A percentile compares a stretch with the other conserved stretches of the same genome.
Conservation (phyloP, 1,140 invertebrate species). For the Zaprionus taronus region DNA sequence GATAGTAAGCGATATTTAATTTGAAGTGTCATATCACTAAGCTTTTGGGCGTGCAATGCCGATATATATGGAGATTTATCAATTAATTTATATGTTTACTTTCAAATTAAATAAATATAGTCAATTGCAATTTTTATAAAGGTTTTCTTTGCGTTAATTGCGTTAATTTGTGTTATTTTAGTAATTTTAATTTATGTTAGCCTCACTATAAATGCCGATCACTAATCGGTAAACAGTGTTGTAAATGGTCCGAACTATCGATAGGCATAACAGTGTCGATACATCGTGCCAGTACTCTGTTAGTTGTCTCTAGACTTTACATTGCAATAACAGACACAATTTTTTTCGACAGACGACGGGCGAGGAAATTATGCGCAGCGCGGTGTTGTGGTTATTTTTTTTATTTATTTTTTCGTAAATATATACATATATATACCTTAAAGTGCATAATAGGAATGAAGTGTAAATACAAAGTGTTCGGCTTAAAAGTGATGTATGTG, state of each 20-base stretch:
- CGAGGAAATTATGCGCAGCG: conserved; percentile 54
- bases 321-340: conserved; percentile 27
- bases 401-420: conserved; percentile 76
- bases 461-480: conserved; percentile 45
- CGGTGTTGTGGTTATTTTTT: conserved; percentile 63
- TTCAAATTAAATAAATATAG: neutral
- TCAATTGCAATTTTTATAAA: neutral
- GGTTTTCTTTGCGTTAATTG: too few relatives aligned
- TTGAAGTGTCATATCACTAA: neutral
- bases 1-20: neutral
- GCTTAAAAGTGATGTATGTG: conserved; percentile 44
- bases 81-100: neutral
- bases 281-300: conserved; percentile 7
- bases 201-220: neutral
- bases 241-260: neutral
- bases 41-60: neutral
- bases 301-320: conserved; percentile 1
- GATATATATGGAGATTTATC: neutral
- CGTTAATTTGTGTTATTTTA: neutral
- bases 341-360: conserved; percentile 39
- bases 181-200: neutral
- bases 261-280: conserved; percentile 6
- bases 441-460: conserved; percentile 60
- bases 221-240: neutral
- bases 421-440: conserved; percentile 41